phyloP scores from a whole-genome alignment of 64 coral and sea anemone genomes.

The Montipora sp. region DNA sequence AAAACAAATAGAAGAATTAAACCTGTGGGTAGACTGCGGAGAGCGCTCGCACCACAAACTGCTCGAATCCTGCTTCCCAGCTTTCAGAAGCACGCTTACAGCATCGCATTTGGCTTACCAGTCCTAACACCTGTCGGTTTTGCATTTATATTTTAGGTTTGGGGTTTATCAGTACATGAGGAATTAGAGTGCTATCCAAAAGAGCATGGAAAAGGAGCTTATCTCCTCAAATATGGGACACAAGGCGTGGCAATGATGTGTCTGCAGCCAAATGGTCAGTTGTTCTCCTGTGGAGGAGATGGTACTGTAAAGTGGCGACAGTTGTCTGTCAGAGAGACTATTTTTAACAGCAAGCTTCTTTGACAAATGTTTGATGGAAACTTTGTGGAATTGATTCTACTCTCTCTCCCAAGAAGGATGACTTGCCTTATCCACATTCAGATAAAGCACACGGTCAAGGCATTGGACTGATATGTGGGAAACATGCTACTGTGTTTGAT shows the following conservation, averaged over 20 bases:
- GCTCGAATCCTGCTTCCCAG: too few species aligned
- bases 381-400: neutral
- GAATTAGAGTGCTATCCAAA: slow-evolving; percentile 81
- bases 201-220: slow-evolving; percentile 90
- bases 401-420: neutral
- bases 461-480: too few species aligned
- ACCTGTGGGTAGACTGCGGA: too few species aligned
- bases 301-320: slow-evolving; percentile 94
- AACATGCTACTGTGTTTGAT: too few species aligned
- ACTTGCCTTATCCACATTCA: too few species aligned
- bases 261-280: slow-evolving; percentile 74
- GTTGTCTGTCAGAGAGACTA: slow-evolving; percentile 84
- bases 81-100: too few species aligned
- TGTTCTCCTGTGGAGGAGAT: slow-evolving; percentile 96
- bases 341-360: slow-evolving; percentile 73
- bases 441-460: too few species aligned
- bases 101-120: neutral
- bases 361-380: neutral
- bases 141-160: slow-evolving; percentile 63
- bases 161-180: slow-evolving; percentile 89
- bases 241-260: slow-evolving; percentile 86
- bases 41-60: too few species aligned
- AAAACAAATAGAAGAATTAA: too few species aligned
- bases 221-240: slow-evolving; percentile 94
- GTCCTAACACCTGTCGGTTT: neutral